Base-by-base conservation (phyloP, 2,888 invertebrate species). In the Leucoptera coffeella region DNA sequence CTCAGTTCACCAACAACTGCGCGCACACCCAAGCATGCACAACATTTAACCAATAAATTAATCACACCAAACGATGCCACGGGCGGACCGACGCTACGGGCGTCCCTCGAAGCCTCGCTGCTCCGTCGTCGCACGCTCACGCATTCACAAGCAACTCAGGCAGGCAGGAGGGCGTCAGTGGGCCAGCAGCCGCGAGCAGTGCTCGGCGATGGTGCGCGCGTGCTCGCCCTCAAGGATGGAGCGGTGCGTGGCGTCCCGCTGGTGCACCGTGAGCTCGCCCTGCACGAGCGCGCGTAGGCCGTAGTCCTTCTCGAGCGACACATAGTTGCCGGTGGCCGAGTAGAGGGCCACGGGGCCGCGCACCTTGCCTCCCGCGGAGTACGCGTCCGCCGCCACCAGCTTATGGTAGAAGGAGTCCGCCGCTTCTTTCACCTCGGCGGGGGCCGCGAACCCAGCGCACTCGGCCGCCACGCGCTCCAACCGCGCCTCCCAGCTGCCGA, bases 161-260 rank as follows among this genome's bases (percentile, higher is more conserved):
- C n/a, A n/a, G n/a, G n/a, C n/a, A n/a, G n/a, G n/a, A n/a, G n/a
- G n/a, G n/a, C 17, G 25, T 35, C 35, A 36, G 21, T 34, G 29
- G n/a, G 29, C 33, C 26, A 47, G 44, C 38, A 53, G 41, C 14
- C 30, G 35, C 23, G 54, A 49, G 17, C 65, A 42, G 45, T 52
- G 52, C 28, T 32, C 49, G 32, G 86, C 88, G 45, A 93, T 85
- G 57, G 80, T 76, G 39, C 73, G 64, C 25, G 86, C 82, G 28
- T 81, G 78, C 32, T 78, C 81, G 39, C 88, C 91, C 28, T 74
- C 58, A 33, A 96, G 75, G 57, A 96, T 92, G 40, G 83, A 81
- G 53, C 93, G 83, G 74, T 96, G 96, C 48, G 87, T 85, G 43
- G 89, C 95, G 37, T 82, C 73, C 30, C 95, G 77, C 41, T 82